Percentiles rank a stretch among this genome's conserved stretches.
Conservation (phyloP, 2,113 vertebrate genomes). For the Malurus elegans region DNA sequence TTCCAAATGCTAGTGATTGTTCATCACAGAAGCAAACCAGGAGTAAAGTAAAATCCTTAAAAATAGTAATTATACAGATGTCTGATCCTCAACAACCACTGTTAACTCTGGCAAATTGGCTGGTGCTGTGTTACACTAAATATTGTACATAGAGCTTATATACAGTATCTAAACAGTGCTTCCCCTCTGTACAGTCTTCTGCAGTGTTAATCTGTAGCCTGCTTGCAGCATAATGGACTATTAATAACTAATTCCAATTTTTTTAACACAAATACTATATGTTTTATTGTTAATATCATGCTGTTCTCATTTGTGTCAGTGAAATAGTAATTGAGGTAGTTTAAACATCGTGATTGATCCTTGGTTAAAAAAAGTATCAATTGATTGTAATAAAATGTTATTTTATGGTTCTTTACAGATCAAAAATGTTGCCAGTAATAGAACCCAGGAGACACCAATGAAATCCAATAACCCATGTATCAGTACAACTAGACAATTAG, state of each 20-base stretch:
- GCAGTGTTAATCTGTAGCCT: neutral
- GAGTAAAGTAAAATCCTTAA: neutral
- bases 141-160: neutral
- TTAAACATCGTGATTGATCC: neutral
- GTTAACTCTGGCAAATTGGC: neutral
- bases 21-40: neutral
- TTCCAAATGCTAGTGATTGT: neutral
- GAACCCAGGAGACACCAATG: neutral
- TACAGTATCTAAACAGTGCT: neutral
- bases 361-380: neutral
- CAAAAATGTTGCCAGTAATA: neutral
- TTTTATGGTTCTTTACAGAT: neutral
- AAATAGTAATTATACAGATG: neutral
- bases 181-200: neutral
- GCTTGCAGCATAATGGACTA: neutral
- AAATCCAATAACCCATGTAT: neutral
- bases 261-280: neutral
- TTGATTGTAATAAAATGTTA: neutral
- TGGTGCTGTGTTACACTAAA: neutral
- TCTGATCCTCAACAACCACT: neutral
- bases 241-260: neutral
- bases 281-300: neutral
- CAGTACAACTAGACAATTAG: neutral
- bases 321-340: neutral
- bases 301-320: neutral